phyloP scores from a whole-genome alignment of 1,140 invertebrate genomes.

The Micrasema longulum region DNA sequence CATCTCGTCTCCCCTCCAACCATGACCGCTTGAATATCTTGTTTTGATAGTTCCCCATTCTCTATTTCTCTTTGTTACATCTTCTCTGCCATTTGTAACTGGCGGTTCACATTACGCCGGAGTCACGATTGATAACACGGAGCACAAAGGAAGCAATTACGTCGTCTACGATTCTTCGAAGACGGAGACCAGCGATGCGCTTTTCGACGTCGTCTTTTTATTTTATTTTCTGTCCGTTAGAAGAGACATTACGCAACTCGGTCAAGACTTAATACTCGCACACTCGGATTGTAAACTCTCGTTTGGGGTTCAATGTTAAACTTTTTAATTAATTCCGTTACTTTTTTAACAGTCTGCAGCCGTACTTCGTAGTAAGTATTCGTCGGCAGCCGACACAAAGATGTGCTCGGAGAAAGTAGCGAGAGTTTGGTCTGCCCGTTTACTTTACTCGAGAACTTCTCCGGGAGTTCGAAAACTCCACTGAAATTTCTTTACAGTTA shows the following conservation, averaged over 20 bases:
- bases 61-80: slow-evolving; percentile 35
- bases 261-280: neutral
- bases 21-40: slow-evolving; percentile 46
- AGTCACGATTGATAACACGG: slow-evolving; percentile 15
- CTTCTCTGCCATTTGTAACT: slow-evolving; percentile 34
- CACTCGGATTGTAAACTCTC: neutral
- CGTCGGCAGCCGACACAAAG: slow-evolving; percentile 10
- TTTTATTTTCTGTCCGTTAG: no score
- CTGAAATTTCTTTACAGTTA: slow-evolving; percentile 33
- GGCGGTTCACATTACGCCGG: slow-evolving; percentile 6
- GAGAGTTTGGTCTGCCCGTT: slow-evolving; percentile 25
- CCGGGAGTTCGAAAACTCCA: slow-evolving; percentile 12
- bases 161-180: neutral
- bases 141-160: slow-evolving; percentile 20
- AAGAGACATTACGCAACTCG: slow-evolving; percentile 15
- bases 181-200: neutral
- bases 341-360: slow-evolving; percentile 39
- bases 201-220: slow-evolving; percentile 16
- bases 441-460: slow-evolving; percentile 45
- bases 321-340: slow-evolving; percentile 54
- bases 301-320: slow-evolving; percentile 39
- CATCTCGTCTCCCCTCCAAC: slow-evolving; percentile 10
- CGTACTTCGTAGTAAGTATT: neutral
- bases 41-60: slow-evolving; percentile 49
- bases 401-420: slow-evolving; percentile 27